Conservation (phyloP, 2,113 vertebrate species). For the Coturnix japonica region DNA sequence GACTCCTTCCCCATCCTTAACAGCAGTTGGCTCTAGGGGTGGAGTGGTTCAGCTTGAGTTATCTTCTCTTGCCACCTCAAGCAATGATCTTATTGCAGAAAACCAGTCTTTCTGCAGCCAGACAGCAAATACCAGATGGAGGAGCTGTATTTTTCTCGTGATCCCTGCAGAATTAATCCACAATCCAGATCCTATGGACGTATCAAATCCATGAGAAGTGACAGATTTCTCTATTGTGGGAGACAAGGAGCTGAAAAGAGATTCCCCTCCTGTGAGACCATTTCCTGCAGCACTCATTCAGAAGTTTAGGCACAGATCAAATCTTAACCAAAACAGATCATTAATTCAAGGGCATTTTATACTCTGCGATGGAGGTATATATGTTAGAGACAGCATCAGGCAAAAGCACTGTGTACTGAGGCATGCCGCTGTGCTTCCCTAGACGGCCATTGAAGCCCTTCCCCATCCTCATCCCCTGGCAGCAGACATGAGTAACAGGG, state of each 20-base stretch:
- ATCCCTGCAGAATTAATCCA: not conserved
- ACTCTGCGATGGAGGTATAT: not conserved
- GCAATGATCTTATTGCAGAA: not conserved
- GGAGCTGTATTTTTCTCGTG: not conserved
- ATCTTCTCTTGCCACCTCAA: not conserved
- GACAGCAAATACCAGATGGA: not conserved
- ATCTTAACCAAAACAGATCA: not conserved
- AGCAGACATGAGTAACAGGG: not conserved
- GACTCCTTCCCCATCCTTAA: not conserved
- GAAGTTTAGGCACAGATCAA: not conserved
- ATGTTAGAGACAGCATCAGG: not conserved
- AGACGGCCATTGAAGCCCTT: not conserved
- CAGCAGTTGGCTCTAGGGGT: not conserved
- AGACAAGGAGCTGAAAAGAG: not conserved
- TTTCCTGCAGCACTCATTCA: not conserved
- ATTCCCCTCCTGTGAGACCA: not conserved
- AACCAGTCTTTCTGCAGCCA: not conserved
- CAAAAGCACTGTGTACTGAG: not conserved
- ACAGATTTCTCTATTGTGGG: not conserved
- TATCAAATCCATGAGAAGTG: not conserved
- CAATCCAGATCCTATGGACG: not conserved
- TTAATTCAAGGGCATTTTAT: slow-evolving; percentile 8
- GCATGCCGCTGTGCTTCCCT: not conserved
- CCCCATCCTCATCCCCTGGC: not conserved
- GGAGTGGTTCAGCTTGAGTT: not conserved